A percentile compares a stretch with the other conserved stretches of the same genome.
Conservation (phyloP, 2,113 vertebrate genomes). For the Gambusia affinis region DNA sequence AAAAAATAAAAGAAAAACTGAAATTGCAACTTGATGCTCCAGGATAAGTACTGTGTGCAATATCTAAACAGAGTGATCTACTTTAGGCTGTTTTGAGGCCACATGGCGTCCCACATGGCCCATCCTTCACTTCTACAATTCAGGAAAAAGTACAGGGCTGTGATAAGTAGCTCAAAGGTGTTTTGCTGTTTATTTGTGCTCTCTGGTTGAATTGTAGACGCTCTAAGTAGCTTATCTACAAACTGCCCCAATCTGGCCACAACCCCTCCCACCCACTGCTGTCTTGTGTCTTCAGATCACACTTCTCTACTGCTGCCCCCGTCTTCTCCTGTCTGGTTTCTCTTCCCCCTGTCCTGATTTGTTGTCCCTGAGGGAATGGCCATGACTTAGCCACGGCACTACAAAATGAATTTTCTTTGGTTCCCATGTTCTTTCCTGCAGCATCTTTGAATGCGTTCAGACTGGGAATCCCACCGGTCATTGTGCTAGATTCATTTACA, state of each 20-base stretch:
- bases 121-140: constrained; percentile 40
- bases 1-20: constrained; percentile 32
- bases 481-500: constrained; percentile 32
- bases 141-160: constrained; percentile 22
- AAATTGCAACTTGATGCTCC: constrained; percentile 54
- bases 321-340: constrained; percentile 23
- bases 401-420: constrained; percentile 46
- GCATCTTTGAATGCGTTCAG: constrained; percentile 20
- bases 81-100: constrained; percentile 43
- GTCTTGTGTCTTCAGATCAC: constrained; percentile 44
- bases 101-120: constrained; percentile 40
- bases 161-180: constrained; percentile 33
- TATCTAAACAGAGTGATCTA: constrained; percentile 43
- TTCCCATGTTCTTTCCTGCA: constrained; percentile 20
- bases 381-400: constrained; percentile 25
- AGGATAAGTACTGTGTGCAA: constrained; percentile 49
- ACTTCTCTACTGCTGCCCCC: constrained; percentile 33
- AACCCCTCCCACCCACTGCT: neutral
- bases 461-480: constrained; percentile 11
- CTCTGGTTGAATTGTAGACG: constrained; percentile 22
- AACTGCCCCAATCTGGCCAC: constrained; percentile 41
- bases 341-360: constrained; percentile 42
- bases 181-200: constrained; percentile 29
- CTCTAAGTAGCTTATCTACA: constrained; percentile 35
- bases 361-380: constrained; percentile 35